phyloP scores from a whole-genome alignment of 2,888 invertebrate species.

The Melolontha melolontha region DNA sequence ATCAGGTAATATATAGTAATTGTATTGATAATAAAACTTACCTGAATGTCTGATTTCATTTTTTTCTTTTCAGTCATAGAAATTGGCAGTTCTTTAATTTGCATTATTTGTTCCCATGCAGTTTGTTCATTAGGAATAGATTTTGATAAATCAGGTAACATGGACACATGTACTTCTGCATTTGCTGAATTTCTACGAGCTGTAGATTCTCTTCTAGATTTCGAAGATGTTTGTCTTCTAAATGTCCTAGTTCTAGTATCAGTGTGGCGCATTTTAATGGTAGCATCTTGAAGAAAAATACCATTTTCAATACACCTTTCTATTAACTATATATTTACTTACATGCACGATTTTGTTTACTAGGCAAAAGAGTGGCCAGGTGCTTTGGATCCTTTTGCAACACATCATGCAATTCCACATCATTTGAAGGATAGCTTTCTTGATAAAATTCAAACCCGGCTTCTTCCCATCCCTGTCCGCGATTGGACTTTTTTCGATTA shows the following conservation, averaged over 20 bases:
- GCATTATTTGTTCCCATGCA: slow-evolving; percentile 88
- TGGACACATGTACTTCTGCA: slow-evolving; percentile 79
- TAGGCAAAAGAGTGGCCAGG: slow-evolving; percentile 81
- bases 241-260: slow-evolving; percentile 70
- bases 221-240: slow-evolving; percentile 69
- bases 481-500: slow-evolving; percentile 68
- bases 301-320: slow-evolving; percentile 21
- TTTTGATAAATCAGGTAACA: slow-evolving; percentile 87
- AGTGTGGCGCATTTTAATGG: slow-evolving; percentile 73
- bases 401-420: slow-evolving; percentile 74
- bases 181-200: slow-evolving; percentile 68
- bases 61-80: slow-evolving; percentile 86
- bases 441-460: slow-evolving; percentile 89
- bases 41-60: slow-evolving; percentile 82
- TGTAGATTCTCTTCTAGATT: slow-evolving; percentile 66
- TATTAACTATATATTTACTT: slow-evolving; percentile 30
- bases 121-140: slow-evolving; percentile 85
- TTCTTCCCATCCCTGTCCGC: slow-evolving; percentile 83
- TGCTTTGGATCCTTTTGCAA: slow-evolving; percentile 80
- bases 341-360: slow-evolving; percentile 84
- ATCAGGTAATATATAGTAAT: too few relatives aligned
- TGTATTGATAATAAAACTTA: slow-evolving; percentile 58
- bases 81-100: slow-evolving; percentile 86
- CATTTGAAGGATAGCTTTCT: slow-evolving; percentile 79
- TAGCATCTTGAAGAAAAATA: slow-evolving; percentile 70